phyloP scores from a whole-genome alignment of 2,797 vertebrate genomes.

The Podarcis lilfordi region DNA sequence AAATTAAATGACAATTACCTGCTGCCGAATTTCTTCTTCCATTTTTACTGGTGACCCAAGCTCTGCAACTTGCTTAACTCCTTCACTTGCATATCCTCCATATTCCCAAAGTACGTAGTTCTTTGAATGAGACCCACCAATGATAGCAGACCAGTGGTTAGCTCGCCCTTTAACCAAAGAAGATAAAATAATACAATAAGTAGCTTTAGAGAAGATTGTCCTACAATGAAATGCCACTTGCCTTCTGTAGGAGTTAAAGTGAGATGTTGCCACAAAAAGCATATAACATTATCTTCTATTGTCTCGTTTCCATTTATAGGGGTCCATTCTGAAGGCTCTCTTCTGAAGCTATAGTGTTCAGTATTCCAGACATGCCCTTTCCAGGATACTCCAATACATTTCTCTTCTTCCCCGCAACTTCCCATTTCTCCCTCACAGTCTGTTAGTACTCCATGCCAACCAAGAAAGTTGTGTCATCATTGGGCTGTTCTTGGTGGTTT shows the following conservation, averaged over 20 bases:
- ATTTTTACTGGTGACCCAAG: constrained; percentile 96
- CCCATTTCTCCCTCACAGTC: not conserved
- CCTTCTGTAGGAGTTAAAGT: not conserved
- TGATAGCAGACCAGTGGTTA: constrained; percentile 98
- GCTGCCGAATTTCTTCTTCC: constrained; percentile 98
- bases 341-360: not conserved
- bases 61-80: constrained; percentile 95
- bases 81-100: constrained; percentile 91
- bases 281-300: not conserved
- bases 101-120: constrained; percentile 97
- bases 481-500: not conserved
- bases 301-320: not conserved
- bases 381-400: not conserved
- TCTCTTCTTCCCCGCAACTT: not conserved
- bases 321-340: not conserved
- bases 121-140: constrained; percentile 95
- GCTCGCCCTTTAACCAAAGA: constrained; percentile 84
- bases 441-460: not conserved
- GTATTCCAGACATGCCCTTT: not conserved
- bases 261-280: not conserved
- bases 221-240: not conserved
- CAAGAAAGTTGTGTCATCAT: too few relatives aligned
- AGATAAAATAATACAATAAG: not conserved
- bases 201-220: not conserved
- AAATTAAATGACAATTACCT: constrained; percentile 79